Evolutionary conservation across 2,113 vertebrate genomes (phyloP), one percentile per base, ranked within the genome.

Genomic region (Phyllopteryx taeniolatus): DNA sequence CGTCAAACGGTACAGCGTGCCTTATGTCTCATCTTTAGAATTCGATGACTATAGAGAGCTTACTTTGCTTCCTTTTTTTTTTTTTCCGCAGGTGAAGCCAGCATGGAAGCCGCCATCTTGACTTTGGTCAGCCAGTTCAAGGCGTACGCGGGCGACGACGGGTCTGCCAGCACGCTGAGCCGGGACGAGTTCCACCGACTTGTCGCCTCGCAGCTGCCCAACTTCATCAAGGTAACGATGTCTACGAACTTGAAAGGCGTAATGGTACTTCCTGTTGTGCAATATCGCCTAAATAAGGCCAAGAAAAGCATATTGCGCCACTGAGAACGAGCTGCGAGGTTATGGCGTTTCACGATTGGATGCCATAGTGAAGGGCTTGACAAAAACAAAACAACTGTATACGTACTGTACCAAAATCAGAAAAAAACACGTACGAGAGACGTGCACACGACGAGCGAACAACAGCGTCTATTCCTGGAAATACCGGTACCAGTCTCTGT

Each of bases 101-200:
- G 31, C 79, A 93, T 93, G 92, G 92, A 93, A 79, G 74, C 80
- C 49, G 92, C 92, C 67, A 93, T 94, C 77, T 79, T 54, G 56
- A 87, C 86, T 44, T 73, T 94, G 0, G 78, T 93, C 64, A 51
- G 68, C 72, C 85, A 92, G 83, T 94, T 93, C 79, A 92, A 93
- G 89, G 47, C 0, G 3, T 80, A 80, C 9, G 92, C 92, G 22
- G 90, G 88, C 17, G 89, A 89, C 8, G 91, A 93, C 1, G 92
- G 89, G 3, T 83, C 88, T 35, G 65, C 83, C 61, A 77, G 73
- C 85, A 92, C 93, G 4, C 85, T 94, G 78, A 93, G 91, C 82
- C 92, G 86, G 80, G 91, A 90, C 0, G 92, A 94, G 62, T 92
- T 94, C 79, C 81, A 84, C 4, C 85, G 49, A 27, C 79, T 94